A percentile compares a stretch with the other conserved stretches of the same genome.
Conservation (phyloP, 2,888 invertebrate genomes). For the Zootermopsis nevadensis region DNA sequence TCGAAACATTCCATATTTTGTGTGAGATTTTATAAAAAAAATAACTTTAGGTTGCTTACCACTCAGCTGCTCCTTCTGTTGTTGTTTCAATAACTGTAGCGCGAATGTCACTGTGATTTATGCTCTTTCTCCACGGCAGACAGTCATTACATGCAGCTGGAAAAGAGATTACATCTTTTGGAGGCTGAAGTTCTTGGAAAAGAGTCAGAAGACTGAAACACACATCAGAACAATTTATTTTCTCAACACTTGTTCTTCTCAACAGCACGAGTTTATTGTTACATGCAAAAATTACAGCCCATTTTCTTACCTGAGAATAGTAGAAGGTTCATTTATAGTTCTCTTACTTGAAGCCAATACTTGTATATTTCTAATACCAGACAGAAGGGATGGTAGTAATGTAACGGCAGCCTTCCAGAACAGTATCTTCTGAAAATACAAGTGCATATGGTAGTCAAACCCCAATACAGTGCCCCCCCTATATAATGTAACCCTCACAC, state of each 20-base stretch:
- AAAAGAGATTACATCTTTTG: neutral
- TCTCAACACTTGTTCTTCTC: neutral
- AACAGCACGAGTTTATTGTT: too few relatives aligned
- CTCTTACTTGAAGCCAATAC: slow-evolving; percentile 76
- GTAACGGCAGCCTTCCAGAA: slow-evolving; percentile 86
- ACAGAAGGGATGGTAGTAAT: slow-evolving; percentile 80
- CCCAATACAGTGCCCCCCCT: too few relatives aligned
- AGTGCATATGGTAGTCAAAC: too few relatives aligned
- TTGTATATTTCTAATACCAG: slow-evolving; percentile 79
- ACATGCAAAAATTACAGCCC: too few relatives aligned
- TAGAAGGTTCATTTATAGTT: slow-evolving; percentile 75
- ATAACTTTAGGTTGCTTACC: slow-evolving; percentile 63
- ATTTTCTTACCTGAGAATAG: slow-evolving; percentile 69
- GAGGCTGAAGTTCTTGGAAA: slow-evolving; percentile 62
- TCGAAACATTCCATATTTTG: too few relatives aligned
- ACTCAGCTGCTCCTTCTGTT: slow-evolving; percentile 79
- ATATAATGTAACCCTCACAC: too few relatives aligned
- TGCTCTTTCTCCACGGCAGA: neutral
- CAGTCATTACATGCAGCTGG: neutral
- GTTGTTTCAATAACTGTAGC: slow-evolving; percentile 77
- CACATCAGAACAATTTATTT: neutral
- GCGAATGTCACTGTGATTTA: slow-evolving; percentile 65
- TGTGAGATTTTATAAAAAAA: too few relatives aligned
- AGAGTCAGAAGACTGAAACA: neutral
- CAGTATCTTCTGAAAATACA: slow-evolving; percentile 67